Percentiles rank a stretch among this genome's conserved stretches.
phyloP scores from a whole-genome alignment of 2,888 invertebrate genomes.

The Scelioninae gen. 2 region DNA sequence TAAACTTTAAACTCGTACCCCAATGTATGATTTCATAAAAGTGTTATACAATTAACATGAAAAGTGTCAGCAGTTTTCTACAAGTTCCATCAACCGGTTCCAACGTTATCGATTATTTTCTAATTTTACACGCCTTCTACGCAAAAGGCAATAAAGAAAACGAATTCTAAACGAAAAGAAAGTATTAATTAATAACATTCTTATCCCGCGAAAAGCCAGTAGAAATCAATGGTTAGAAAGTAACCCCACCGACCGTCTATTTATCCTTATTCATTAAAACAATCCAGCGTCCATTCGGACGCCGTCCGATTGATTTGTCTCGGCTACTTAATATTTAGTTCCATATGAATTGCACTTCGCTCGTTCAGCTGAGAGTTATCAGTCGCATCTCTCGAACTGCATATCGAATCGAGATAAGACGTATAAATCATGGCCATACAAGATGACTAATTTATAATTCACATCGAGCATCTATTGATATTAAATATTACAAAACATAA shows the following conservation, averaged over 20 bases:
- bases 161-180: no score
- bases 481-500: constrained; percentile 41
- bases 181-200: constrained; percentile 4
- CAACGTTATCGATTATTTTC: no score
- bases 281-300: constrained; percentile 16
- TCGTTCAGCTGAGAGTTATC: constrained; percentile 40
- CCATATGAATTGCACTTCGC: constrained; percentile 31
- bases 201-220: neutral
- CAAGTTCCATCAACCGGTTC: no score
- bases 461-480: constrained; percentile 37
- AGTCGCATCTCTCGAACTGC: constrained; percentile 31
- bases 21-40: no score
- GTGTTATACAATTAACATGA: no score
- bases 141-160: no score
- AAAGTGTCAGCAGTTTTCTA: no score
- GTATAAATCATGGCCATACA: constrained; percentile 30
- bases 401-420: constrained; percentile 30
- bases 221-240: constrained; percentile 15
- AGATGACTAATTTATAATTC: constrained; percentile 43
- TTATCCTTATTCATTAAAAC: constrained; percentile 16
- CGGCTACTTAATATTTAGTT: constrained; percentile 31
- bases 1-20: no score
- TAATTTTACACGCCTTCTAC: no score
- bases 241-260: constrained; percentile 5
- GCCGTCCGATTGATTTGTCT: constrained; percentile 44